Evolutionary conservation across 2,888 invertebrate genomes (phyloP).

Genomic region (Dryadula phaetusa): DNA sequence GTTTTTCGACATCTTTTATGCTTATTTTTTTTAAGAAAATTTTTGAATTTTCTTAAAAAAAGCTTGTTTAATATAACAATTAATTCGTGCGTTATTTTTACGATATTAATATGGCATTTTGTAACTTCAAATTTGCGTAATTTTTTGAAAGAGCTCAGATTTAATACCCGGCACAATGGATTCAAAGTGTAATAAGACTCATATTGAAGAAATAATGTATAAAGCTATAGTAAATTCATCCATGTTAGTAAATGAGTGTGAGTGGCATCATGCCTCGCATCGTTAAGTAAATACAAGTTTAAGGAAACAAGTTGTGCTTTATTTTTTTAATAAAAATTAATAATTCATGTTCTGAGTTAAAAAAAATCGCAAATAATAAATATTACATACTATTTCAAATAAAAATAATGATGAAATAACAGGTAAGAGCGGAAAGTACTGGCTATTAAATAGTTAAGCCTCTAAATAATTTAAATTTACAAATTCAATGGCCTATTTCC

Average conservation of each 20-base stretch:
- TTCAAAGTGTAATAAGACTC: neutral
- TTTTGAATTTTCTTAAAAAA: neutral
- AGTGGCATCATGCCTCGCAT: conserved; percentile 52
- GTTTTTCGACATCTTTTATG: conserved; percentile 1
- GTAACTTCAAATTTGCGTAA: neutral
- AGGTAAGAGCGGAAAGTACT: neutral
- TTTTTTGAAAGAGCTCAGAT: neutral
- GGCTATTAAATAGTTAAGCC: neutral
- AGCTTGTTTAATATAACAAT: conserved; percentile 2
- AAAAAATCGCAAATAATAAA: too few relatives aligned
- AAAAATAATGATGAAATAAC: neutral
- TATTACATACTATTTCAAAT: neutral
- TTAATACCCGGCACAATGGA: neutral
- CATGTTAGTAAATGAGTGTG: conserved; percentile 20
- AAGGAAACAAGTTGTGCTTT: neutral
- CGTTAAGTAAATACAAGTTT: conserved; percentile 41
- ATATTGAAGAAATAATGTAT: neutral
- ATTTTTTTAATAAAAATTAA: too few relatives aligned
- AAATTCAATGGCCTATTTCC: neutral
- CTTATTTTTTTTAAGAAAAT: neutral
- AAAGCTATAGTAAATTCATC: conserved; percentile 29
- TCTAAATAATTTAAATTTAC: neutral
- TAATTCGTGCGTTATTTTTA: neutral
- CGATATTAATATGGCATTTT: conserved; percentile 9
- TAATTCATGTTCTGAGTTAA: too few relatives aligned